Conservation (phyloP, 2,113 vertebrate genomes). For the human region GRCh38 chr15:81469001-81469500, state of each 20-base stretch:
- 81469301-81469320: fast-evolving
- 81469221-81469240: background rate
- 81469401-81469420: background rate
- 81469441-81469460: background rate
- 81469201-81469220: no score
- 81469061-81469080: background rate
- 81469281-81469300: background rate
- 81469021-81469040: no score
- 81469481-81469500: background rate
- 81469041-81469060: background rate
- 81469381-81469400: no score
- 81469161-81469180: no score
- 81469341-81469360: background rate
- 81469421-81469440: background rate
- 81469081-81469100: background rate
- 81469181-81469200: background rate
- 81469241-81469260: background rate
- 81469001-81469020: no score
- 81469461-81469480: background rate
- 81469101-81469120: background rate
- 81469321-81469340: background rate
- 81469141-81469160: background rate
- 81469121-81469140: background rate
- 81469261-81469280: background rate
- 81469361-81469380: background rate